Evolutionary conservation across 64 coral and sea anemone species (phyloP), one percentile per base, ranked within the genome.

Genomic region (Astreopora myriophthalma): DNA sequence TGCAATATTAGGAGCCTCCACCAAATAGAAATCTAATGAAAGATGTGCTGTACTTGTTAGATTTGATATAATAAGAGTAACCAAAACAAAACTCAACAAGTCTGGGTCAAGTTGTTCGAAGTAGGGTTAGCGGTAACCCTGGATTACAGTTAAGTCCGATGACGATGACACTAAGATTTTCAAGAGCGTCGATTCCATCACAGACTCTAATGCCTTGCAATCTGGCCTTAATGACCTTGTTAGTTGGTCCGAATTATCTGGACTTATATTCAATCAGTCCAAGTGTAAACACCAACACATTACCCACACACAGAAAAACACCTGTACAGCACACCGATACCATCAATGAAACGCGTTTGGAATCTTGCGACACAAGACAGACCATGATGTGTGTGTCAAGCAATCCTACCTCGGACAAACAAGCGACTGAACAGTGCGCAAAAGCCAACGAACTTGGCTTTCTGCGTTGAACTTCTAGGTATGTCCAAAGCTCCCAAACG

Each of bases 361-460:
- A 67, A 51, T 72, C 87, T 73, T 76, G 79, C 90, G 31, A 80
- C 76, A 60, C 86, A 26, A 93, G 84, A 93, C 77, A 93, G 84
- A 93, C 66, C 79, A 85, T 20, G 87, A 25, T 92, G 82, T 91
- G 20, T 38, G 74, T 90, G 33, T 24, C 87, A 57, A 90, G 72
- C 20, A 74, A 95, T 22, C 88, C 86, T 34, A 92, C 70, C 2
- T 87, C 86, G 86, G 44, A 87, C 85, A 87, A 69, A 40, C 85
- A 73, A 87, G 63, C 42, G 25, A 71, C n/a, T 27, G 62, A 70
- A 51, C 85, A 87, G 26, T 44, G 85, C 32, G 22, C 5, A 28
- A 87, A 87, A 52, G 66, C 85, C 34, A 87, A 87, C 85, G 27
- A 73, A 73, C 85, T 87, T 24, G 65, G 64, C 35, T 55, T 69